A percentile compares a stretch with the other conserved stretches of the same genome.
Conservation (phyloP, 2,113 vertebrate species). For the Lichenostomus cassidix region DNA sequence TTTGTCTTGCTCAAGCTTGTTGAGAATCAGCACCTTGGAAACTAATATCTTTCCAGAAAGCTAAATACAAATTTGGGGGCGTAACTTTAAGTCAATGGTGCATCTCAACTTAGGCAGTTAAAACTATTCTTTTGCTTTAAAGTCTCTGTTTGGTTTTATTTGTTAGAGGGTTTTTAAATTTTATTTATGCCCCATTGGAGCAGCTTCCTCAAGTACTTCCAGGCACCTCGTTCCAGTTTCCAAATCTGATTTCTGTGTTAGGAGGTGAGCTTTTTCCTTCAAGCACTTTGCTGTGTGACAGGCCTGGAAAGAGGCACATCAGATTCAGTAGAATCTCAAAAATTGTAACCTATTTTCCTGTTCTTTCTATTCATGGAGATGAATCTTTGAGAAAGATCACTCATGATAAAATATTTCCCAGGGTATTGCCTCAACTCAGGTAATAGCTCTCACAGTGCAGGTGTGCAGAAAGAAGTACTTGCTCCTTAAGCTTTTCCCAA, state of each 20-base stretch:
- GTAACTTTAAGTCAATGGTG: background rate
- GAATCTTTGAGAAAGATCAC: background rate
- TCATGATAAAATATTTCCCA: background rate
- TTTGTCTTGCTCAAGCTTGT: background rate
- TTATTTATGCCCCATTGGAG: background rate
- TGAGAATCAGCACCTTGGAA: background rate
- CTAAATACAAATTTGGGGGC: background rate
- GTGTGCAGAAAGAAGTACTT: background rate
- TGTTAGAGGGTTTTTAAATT: background rate
- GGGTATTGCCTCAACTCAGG: background rate
- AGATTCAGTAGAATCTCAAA: background rate
- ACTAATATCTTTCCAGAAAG: background rate
- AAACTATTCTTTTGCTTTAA: background rate
- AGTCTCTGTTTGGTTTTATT: background rate
- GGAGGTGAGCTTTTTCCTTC: background rate
- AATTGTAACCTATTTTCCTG: background rate
- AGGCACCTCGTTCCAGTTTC: background rate
- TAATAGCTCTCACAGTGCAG: background rate
- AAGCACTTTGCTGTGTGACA: background rate
- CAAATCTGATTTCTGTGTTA: background rate
- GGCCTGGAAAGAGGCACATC: background rate
- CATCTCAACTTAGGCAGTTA: background rate
- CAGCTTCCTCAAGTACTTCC: background rate
- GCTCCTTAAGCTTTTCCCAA: background rate
- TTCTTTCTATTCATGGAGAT: background rate